These are phyloP conservation scores for Acanthurus tractus DNA, from an alignment of 2,797 vertebrate genomes.

Conservation along the genomic window DNA sequence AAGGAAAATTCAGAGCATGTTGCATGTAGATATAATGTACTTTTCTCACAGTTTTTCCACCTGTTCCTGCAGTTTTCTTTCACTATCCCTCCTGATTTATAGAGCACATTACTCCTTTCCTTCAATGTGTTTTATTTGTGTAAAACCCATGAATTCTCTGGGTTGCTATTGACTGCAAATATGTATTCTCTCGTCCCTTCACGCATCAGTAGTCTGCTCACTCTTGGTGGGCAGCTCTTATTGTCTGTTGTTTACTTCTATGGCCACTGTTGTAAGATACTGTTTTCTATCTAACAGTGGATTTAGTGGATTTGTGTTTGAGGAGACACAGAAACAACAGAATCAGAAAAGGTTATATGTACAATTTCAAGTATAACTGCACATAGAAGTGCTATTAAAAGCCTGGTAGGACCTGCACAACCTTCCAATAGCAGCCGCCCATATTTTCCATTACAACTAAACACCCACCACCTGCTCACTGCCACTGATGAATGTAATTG, in stretches of 20 bases:
- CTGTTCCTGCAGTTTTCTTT: constrained; percentile 14
- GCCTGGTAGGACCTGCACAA: constrained; percentile 30
- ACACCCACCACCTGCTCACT: constrained; percentile 59
- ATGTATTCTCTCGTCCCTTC: constrained; percentile 28
- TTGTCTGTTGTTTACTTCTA: constrained; percentile 46
- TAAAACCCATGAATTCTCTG: not conserved
- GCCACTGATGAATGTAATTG: constrained; percentile 63
- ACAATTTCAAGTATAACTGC: constrained; percentile 9
- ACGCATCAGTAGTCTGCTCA: constrained; percentile 68
- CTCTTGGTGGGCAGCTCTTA: constrained; percentile 37
- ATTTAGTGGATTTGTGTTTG: constrained; percentile 18
- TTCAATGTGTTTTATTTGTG: constrained; percentile 25
- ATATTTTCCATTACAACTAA: constrained; percentile 56
- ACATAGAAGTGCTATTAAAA: constrained; percentile 54
- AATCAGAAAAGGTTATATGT: constrained; percentile 3
- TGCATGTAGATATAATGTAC: constrained; percentile 27
- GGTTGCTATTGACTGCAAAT: constrained; percentile 30
- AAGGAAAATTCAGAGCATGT: constrained; percentile 26
- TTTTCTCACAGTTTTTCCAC: constrained; percentile 10
- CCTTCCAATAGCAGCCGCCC: constrained; percentile 10
- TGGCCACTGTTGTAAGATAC: constrained; percentile 38
- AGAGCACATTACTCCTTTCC: constrained; percentile 7
- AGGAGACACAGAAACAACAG: not conserved
- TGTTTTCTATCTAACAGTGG: constrained; percentile 27
- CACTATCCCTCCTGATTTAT: constrained; percentile 2